These are phyloP conservation scores for Leptinotarsa tumamoca DNA, from an alignment of 2,888 invertebrate species.

Conservation along the genomic window DNA sequence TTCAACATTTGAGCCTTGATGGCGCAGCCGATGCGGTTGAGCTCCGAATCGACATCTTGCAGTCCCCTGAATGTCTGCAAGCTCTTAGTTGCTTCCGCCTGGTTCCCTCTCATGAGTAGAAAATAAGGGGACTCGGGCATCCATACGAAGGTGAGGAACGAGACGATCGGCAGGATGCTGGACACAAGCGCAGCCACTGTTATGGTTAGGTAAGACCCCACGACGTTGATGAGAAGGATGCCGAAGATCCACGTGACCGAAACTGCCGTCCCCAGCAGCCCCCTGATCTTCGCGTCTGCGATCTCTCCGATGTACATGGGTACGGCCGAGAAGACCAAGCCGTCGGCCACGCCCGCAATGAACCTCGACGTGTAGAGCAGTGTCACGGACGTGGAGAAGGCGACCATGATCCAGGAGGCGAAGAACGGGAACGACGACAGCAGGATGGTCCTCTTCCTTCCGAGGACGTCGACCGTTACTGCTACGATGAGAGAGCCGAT, in stretches of 20 bases:
- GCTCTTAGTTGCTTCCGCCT: conserved; percentile 66
- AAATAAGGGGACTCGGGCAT: conserved; percentile 74
- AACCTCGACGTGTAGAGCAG: conserved; percentile 69
- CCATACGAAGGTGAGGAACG: conserved; percentile 66
- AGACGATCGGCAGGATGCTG: conserved; percentile 65
- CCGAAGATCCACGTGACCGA: conserved; percentile 69
- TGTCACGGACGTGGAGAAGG: conserved; percentile 70
- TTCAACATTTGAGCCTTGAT: conserved; percentile 66
- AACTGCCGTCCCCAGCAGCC: conserved; percentile 71
- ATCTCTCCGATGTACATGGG: conserved; percentile 75
- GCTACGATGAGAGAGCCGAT: conserved; percentile 74
- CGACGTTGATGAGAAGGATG: conserved; percentile 69
- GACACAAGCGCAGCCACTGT: conserved; percentile 68
- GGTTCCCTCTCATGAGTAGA: conserved; percentile 64
- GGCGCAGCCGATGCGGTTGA: conserved; percentile 57
- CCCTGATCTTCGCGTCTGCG: conserved; percentile 70
- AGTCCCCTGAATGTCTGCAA: conserved; percentile 68
- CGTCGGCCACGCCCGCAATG: conserved; percentile 74
- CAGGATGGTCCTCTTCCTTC: conserved; percentile 74
- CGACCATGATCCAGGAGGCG: conserved; percentile 74
- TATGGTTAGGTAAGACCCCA: conserved; percentile 68
- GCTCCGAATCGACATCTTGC: conserved; percentile 67
- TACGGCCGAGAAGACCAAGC: conserved; percentile 64
- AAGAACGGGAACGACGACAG: conserved; percentile 71
- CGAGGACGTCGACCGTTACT: conserved; percentile 75